A percentile compares a stretch with the other conserved stretches of the same genome.
Evolutionary conservation across 2,797 vertebrate genomes (phyloP).

Genomic region (Hippocampus kuda): DNA sequence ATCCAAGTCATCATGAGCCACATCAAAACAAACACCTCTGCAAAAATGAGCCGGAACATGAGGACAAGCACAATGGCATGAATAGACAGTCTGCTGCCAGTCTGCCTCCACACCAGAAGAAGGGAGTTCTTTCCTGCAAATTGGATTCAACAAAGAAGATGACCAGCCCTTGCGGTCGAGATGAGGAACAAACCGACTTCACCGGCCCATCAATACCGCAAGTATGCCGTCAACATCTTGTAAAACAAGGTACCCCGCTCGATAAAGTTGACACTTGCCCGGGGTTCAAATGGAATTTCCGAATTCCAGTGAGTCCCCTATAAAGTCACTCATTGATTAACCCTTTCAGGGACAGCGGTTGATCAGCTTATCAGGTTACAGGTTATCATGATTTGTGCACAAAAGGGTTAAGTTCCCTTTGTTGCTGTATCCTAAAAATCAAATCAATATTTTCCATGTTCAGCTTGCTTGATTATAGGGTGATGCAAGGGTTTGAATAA

Average conservation of each 20-base stretch:
- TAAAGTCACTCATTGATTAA: neutral
- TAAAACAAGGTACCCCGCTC: neutral
- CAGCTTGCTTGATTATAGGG: constrained; percentile 23
- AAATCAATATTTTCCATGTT: constrained; percentile 11
- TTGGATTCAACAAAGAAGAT: constrained; percentile 30
- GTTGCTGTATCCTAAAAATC: constrained; percentile 3
- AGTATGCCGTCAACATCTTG: constrained; percentile 29
- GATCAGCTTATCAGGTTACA: too few relatives aligned
- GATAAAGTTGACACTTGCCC: neutral
- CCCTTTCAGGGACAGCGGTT: neutral
- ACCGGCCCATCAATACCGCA: constrained; percentile 34
- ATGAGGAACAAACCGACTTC: constrained; percentile 49
- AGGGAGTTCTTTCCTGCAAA: neutral
- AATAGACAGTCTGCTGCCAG: neutral
- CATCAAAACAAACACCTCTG: constrained; percentile 9
- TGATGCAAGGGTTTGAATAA: constrained; percentile 42
- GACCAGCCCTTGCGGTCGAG: constrained; percentile 40
- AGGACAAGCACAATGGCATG: constrained; percentile 4
- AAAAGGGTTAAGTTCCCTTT: neutral
- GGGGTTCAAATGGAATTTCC: neutral
- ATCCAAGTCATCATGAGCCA: constrained; percentile 9
- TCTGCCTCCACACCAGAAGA: constrained; percentile 21
- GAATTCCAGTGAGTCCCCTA: neutral
- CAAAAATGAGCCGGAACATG: constrained; percentile 11
- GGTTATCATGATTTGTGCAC: too few relatives aligned